Evolutionary conservation across 2,888 invertebrate genomes (phyloP), one percentile per base, ranked within the genome.

Genomic region (Metallyticus violacea): DNA sequence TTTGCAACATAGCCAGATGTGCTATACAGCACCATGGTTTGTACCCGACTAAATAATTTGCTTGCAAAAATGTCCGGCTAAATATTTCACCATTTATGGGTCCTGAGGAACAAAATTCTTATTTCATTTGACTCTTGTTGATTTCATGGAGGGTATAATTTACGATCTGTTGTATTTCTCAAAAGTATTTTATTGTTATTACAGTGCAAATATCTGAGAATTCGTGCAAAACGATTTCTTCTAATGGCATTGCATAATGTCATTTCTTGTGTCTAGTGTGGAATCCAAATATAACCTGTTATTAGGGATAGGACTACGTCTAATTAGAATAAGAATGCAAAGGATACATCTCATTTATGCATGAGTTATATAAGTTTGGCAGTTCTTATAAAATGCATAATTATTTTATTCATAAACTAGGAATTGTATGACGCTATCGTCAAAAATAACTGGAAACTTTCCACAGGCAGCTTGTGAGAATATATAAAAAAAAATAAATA

Each of bases 1-100:
- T 90, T 90, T 79, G 90, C 28, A 85, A 91, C 89, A 89, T 90
- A 90, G 88, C 90, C 89, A n/a, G 90, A 88, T 88, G 88, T 90
- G 90, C 87, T 89, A 87, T 79, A 6, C 6, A 29, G 6, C 6
- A 29, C 29, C 29, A 29, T 29, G 29, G 5, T 29, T 29, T 29
- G 6, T 29, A 29, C 29, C 29, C 29, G 6, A 29, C 29, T 6
- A 6, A 6, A 29, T 29, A 29, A 29, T 6, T 29, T 29, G 29
- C 6, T 29, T 29, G 6, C 29, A 6, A 29, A 6, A 29, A 29
- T 29, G 29, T 29, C 29, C 6, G n/a, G 90, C 90, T 89, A 90
- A 91, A 89, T 91, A 90, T 78, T 89, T 88, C 1, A 90, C 88
- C 90, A 91, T 90, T 40, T 88, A 88, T 87, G 91, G 90, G 88